Evolutionary conservation across 2,888 invertebrate species (phyloP).

Genomic region (Ypsolopha sequella): DNA sequence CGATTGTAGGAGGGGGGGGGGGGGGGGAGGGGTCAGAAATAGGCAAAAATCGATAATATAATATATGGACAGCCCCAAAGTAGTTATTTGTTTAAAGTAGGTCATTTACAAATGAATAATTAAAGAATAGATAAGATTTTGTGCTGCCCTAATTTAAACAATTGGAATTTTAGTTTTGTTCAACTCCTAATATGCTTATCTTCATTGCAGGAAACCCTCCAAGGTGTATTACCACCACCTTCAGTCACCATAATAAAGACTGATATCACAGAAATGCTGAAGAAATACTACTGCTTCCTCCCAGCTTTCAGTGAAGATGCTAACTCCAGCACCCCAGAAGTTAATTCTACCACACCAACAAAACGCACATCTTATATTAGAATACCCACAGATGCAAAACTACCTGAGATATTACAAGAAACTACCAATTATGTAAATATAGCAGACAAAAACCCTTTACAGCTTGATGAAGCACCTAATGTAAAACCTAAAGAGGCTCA

Average conservation of each 20-base stretch:
- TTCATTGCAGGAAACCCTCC: constrained; percentile 67
- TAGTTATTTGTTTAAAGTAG: too few relatives aligned
- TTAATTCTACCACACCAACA: constrained; percentile 42
- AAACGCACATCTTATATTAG: constrained; percentile 52
- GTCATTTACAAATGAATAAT: too few relatives aligned
- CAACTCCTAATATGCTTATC: background rate
- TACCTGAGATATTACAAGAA: constrained; percentile 12
- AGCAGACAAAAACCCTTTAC: too few relatives aligned
- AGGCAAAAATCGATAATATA: too few relatives aligned
- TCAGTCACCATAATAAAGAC: constrained; percentile 77
- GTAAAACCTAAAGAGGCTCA: background rate
- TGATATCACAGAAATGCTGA: constrained; percentile 75
- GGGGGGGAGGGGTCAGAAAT: too few relatives aligned
- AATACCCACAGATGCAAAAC: constrained; percentile 29
- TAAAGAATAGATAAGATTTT: too few relatives aligned
- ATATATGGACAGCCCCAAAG: too few relatives aligned
- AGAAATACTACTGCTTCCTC: constrained; percentile 66
- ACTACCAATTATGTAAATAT: constrained; percentile 3
- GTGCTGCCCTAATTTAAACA: too few relatives aligned
- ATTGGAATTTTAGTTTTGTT: constrained; percentile 4
- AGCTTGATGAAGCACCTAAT: background rate
- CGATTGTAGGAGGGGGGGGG: too few relatives aligned
- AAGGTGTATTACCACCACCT: constrained; percentile 81
- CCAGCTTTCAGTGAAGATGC: constrained; percentile 55
- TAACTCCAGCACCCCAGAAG: constrained; percentile 29